Base-by-base conservation (phyloP, 2,888 invertebrate genomes). In the Adelognathus sp. region DNA sequence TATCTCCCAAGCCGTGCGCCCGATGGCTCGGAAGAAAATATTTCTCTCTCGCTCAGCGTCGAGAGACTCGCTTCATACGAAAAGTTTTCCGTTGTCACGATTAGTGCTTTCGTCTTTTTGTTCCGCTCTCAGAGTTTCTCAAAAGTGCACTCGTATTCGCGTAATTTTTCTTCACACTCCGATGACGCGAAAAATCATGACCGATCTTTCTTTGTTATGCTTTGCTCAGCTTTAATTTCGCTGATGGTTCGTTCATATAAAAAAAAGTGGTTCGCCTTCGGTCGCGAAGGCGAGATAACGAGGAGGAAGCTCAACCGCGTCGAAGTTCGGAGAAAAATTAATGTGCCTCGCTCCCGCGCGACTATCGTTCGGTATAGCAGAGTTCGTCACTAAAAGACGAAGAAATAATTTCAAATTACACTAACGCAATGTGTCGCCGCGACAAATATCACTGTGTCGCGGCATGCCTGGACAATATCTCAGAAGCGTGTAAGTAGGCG, bases 371-470 rank as follows among this genome's bases (percentile, higher is more conserved):
- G 3, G 11, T 46, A 21, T 21, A 18, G 9, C 3, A 18, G 18
- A 9, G 7, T 44, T 44, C 18, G 1, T 7, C 3, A 9, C n/a
- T 21, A 5, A n/a, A 36, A 36, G n/a, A n/a, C n/a, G 2, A 21
- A 33, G 31, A 33, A 50, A 50, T 4, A 7, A 33, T 64, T 4
- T 9, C 31, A 14, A 16, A 6, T 16, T 54, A 14, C 18, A 63
- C 18, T 41, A 58, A 74, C 54, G 54, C 11, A 44, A 75, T 27
- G 41, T 44, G 36, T 3, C 46, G 58, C 33, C 29, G 64, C 64
- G 44, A 16, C 14, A 64, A 73, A 64, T 56, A 73, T 36, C 56
- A 46, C 56, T 18, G 24, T 61, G 39, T 71, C 16, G 27, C 27
- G 39, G 61, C 41, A 39, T 21, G 29, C 61, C 52, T 54, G 27